Conservation (phyloP, 2,113 vertebrate genomes). For the Propithecus coquereli region DNA sequence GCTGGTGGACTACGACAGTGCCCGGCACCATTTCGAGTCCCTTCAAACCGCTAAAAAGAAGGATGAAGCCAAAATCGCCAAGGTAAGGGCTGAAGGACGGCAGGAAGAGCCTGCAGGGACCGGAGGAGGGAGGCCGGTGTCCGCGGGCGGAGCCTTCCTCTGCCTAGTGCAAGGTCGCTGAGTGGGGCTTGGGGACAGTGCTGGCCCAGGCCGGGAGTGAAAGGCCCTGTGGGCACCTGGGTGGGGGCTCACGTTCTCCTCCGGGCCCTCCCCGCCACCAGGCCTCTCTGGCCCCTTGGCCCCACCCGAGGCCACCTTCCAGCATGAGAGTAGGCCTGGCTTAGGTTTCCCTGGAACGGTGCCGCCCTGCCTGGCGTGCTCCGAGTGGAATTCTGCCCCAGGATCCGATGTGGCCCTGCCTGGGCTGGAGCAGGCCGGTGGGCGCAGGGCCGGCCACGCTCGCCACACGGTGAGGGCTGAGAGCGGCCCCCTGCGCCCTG, state of each 20-base stretch:
- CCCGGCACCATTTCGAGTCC: constrained; percentile 94
- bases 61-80: constrained; percentile 95
- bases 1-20: constrained; percentile 97
- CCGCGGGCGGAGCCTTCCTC: neutral
- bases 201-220: neutral
- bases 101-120: neutral
- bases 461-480: neutral
- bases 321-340: neutral
- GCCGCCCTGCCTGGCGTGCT: neutral
- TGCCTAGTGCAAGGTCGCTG: neutral
- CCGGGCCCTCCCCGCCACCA: neutral
- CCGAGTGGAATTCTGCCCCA: neutral
- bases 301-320: neutral
- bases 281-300: neutral
- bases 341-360: constrained; percentile 10
- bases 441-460: neutral
- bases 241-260: neutral
- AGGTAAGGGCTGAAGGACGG: constrained; percentile 83
- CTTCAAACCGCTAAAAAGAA: constrained; percentile 98
- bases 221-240: neutral
- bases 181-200: neutral
- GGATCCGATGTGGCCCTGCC: neutral
- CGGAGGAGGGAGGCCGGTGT: accelerated
- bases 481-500: neutral
- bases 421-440: neutral